Base-by-base conservation (phyloP, 2,113 vertebrate genomes). In the Larimichthys polyactis region DNA sequence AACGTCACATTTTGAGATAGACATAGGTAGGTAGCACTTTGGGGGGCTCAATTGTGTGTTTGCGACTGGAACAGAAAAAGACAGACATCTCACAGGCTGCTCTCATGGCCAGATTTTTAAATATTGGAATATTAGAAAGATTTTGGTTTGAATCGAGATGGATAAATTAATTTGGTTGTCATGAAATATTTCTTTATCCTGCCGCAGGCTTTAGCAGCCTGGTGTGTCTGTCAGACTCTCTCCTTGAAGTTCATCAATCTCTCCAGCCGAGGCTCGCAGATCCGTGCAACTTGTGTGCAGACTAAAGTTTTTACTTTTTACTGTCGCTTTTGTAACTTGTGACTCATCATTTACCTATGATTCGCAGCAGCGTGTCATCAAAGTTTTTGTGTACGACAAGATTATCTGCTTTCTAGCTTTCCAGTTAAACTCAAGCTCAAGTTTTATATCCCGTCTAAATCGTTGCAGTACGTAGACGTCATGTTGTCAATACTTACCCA, bases 1-100 rank as follows among this genome's bases (percentile, higher is more conserved):
- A 91, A 94, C 90, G 87, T 90, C 90, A 89, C 89, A 91, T 85
- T 89, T 63, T 63, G 75, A 89, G 90, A 91, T 75, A 72, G 88
- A 92, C 87, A 74, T 66, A 81, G 84, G 78, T 57, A 85, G 79
- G 89, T 84, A 75, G 85, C 80, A 78, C 81, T 82, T 85, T 81
- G 78, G 71, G 78, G 36, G 67, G 79, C 82, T 70, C 40, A 20
- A 60, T 82, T 66, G 46, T 60, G 71, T 54, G 60, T 71, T 65
- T 90, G 75, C 66, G 81, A 64, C 75, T 82, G 79, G 76, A 79
- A 27, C 27, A 78, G 64, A 78, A 17, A 75, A 22, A 65, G 67
- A 66, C 49, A n/a, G 59, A 19, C 51, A 14, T 75, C 79, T 72
- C 20, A 7, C 36, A 16, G 29, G 64, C 15, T 49, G 11, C 40